Percentiles rank a stretch among this genome's conserved stretches.
Evolutionary conservation across 2,888 invertebrate species (phyloP).

Genomic region (Pogonocherus hispidulus): DNA sequence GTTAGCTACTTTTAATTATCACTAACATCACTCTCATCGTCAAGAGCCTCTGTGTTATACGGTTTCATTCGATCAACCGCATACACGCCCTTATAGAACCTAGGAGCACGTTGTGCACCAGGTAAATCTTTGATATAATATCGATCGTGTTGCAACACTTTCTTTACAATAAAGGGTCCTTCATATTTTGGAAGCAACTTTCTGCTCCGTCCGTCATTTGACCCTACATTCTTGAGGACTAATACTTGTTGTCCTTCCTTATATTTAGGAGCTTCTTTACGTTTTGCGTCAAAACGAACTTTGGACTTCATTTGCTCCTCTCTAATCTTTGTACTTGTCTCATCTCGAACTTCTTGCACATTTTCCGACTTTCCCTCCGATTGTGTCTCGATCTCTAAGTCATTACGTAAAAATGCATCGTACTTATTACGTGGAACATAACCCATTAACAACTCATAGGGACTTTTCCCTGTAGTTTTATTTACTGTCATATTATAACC

Average conservation of each 20-base stretch:
- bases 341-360: too few relatives aligned
- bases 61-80: not conserved
- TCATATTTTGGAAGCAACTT: not conserved
- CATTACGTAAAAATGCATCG: conserved; percentile 25
- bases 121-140: not conserved
- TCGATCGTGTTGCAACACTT: not conserved
- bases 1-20: too few relatives aligned
- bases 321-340: too few relatives aligned
- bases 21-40: too few relatives aligned
- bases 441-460: conserved; percentile 32
- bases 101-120: not conserved
- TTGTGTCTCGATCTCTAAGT: too few relatives aligned
- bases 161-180: not conserved
- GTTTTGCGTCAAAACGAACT: too few relatives aligned
- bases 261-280: too few relatives aligned
- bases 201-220: not conserved
- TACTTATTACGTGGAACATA: conserved; percentile 37
- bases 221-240: too few relatives aligned
- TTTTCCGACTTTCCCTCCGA: too few relatives aligned
- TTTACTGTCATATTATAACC: too few relatives aligned
- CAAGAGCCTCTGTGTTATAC: not conserved
- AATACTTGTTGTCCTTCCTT: too few relatives aligned
- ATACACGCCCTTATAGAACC: not conserved
- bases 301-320: too few relatives aligned
- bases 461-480: conserved; percentile 19